Evolutionary conservation across 2,888 invertebrate genomes (phyloP).

Genomic region (Tanytarsus gracilentus): DNA sequence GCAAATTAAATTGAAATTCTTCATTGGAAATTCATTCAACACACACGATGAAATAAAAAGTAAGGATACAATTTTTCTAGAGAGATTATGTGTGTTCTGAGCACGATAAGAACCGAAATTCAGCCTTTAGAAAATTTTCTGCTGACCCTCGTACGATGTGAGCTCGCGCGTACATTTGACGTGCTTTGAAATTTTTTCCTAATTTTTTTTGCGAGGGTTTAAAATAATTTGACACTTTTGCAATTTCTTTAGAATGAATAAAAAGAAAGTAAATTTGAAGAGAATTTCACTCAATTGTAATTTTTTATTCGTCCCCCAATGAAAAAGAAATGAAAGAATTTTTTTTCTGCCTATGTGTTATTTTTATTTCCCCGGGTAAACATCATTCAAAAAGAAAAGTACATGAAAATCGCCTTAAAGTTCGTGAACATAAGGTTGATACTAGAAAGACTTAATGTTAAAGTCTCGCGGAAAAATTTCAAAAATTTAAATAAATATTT

Average conservation of each 20-base stretch:
- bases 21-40: slow-evolving; percentile 28
- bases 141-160: too few species aligned
- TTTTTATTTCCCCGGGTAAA: neutral
- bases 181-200: slow-evolving; percentile 3
- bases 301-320: too few species aligned
- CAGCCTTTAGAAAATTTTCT: too few species aligned
- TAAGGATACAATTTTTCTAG: slow-evolving; percentile 19
- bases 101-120: slow-evolving; percentile 18
- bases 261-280: too few species aligned
- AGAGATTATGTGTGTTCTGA: slow-evolving; percentile 27
- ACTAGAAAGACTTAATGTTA: too few species aligned
- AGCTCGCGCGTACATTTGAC: slow-evolving; percentile 11
- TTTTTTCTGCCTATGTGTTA: neutral
- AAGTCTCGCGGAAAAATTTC: too few species aligned
- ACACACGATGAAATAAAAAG: too few species aligned
- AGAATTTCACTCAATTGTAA: too few species aligned
- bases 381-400: slow-evolving; percentile 11
- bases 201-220: neutral
- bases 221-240: slow-evolving; percentile 15
- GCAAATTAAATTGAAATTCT: slow-evolving; percentile 27
- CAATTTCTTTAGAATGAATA: too few species aligned
- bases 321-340: neutral
- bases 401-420: slow-evolving; percentile 28
- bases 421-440: slow-evolving; percentile 8
- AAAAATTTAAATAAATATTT: too few species aligned